These are phyloP conservation scores for Bactericera cockerelli DNA, from an alignment of 1,140 invertebrate species.

Conservation along the genomic window DNA sequence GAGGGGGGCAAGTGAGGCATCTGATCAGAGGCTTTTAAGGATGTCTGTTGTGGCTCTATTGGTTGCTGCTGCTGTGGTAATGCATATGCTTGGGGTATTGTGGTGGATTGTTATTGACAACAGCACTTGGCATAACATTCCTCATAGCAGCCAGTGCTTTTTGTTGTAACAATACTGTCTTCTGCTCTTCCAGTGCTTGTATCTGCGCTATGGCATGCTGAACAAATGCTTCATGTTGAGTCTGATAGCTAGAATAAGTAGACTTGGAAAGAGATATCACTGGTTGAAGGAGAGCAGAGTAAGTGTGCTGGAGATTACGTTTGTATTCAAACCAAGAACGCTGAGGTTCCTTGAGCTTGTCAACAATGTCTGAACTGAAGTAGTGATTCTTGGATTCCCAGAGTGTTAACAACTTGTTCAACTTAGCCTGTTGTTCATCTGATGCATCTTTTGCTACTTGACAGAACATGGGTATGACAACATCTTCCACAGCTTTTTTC, in stretches of 20 bases:
- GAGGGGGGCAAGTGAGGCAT: background rate
- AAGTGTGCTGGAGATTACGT: slow-evolving; percentile 58
- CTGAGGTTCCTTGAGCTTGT: slow-evolving; percentile 62
- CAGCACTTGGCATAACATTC: slow-evolving; percentile 8
- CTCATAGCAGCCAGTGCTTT: slow-evolving; percentile 21
- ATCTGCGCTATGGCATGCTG: slow-evolving; percentile 78
- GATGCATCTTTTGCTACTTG: slow-evolving; percentile 65
- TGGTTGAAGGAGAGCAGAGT: slow-evolving; percentile 55
- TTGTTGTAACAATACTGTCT: slow-evolving; percentile 54
- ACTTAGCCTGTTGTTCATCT: slow-evolving; percentile 74
- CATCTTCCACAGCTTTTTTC: slow-evolving; percentile 76
- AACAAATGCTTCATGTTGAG: slow-evolving; percentile 89
- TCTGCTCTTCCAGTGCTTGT: slow-evolving; percentile 65
- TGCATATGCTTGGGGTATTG: slow-evolving; percentile 21
- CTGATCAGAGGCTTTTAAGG: background rate
- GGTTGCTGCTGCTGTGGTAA: slow-evolving; percentile 17
- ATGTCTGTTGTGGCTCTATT: slow-evolving; percentile 16
- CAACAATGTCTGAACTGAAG: slow-evolving; percentile 68
- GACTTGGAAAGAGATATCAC: slow-evolving; percentile 56
- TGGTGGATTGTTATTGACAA: no score
- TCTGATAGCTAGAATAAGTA: slow-evolving; percentile 68
- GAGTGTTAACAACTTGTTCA: slow-evolving; percentile 77
- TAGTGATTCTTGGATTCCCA: slow-evolving; percentile 96
- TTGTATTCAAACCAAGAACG: slow-evolving; percentile 70
- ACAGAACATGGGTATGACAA: slow-evolving; percentile 94